These are phyloP conservation scores for Dryobotodes eremita DNA, from an alignment of 2,888 invertebrate species.

Conservation along the genomic window DNA sequence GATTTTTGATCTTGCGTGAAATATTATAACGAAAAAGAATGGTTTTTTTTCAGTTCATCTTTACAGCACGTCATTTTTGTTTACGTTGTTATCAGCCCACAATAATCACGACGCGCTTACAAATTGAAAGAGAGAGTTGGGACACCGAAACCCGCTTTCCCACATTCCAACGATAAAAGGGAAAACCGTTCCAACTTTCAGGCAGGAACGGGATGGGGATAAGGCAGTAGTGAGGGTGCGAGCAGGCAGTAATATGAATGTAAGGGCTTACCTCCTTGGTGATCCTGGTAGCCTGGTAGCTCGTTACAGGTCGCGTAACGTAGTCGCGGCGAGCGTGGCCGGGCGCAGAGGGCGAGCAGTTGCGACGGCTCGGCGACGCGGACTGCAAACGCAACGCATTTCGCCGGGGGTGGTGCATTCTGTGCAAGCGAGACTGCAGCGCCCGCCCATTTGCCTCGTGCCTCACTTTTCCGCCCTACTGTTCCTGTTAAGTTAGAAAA, in stretches of 20 bases:
- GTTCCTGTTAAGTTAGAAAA: conserved; percentile 80
- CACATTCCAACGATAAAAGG: conserved; percentile 90
- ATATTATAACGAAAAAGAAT: background rate
- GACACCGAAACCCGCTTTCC: conserved; percentile 88
- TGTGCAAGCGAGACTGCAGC: conserved; percentile 90
- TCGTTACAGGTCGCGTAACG: conserved; percentile 89
- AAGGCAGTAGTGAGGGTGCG: conserved; percentile 73
- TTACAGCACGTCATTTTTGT: conserved; percentile 46
- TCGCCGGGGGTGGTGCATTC: conserved; percentile 87
- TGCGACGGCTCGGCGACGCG: conserved; percentile 82
- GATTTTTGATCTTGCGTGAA: background rate
- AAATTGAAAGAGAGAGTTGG: conserved; percentile 89
- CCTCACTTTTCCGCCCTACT: conserved; percentile 90
- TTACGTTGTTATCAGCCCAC: conserved; percentile 67
- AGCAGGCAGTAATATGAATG: conserved; percentile 80
- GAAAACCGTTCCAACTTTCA: conserved; percentile 84
- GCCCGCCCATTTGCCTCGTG: conserved; percentile 88
- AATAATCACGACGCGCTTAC: conserved; percentile 82
- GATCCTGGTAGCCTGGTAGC: conserved; percentile 86
- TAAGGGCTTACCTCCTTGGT: conserved; percentile 87
- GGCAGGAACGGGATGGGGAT: conserved; percentile 76
- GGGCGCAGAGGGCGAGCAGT: conserved; percentile 83
- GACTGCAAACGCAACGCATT: conserved; percentile 85
- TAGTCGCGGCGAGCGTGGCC: conserved; percentile 71
- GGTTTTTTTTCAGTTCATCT: background rate